Base-by-base conservation (phyloP, 1,140 invertebrate species). In the Sarcophaga bullata region DNA sequence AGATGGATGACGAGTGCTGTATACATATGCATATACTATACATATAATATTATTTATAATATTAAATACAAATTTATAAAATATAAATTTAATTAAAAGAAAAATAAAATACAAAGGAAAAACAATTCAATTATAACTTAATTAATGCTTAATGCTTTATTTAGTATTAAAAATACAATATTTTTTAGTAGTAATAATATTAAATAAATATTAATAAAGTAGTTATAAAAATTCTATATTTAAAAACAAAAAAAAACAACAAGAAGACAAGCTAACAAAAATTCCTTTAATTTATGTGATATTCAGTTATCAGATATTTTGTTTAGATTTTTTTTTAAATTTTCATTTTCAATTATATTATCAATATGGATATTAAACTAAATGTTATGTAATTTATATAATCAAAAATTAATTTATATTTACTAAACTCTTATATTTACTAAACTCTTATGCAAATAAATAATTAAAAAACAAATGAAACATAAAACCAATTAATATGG, bases 101-200 rank as follows among this genome's bases (percentile, higher is more conserved):
- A 25, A 72, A 17, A 19, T 13, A 72, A 72, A 25, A 62, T 19
- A 25, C 13, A 72, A 72, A 6, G 37, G 15, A 62, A 62, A 62
- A 15, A 73, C 68, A 73, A 73, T 72, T 72, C 62, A 72, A 72
- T 75, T 75, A 78, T 3, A 78, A 50, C 9, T 78, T 52, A n/a
- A 52, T 78, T 52, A n/a, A 52, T 78, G 75, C 75, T 78, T 78
- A 78, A 78, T 49, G 75, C 75, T 78, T 78, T 76, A 76, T n/a
- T 76, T 52, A 78, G 49, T 50, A 78, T 78, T 75, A 52, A 52
- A 52, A 13, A 58, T 58, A 58, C 10, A 58, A 58, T 76, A 48
- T 76, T 48, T 78, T 50, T 78, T 78, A 52, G n/a, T 78, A 78
- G 48, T 78, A 78, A 78, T 37, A 37, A 48, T 76, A 76, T 15